Evolutionary conservation across 2,888 invertebrate genomes (phyloP), one percentile per base, ranked within the genome.

Genomic region (Lomographa bimaculata): DNA sequence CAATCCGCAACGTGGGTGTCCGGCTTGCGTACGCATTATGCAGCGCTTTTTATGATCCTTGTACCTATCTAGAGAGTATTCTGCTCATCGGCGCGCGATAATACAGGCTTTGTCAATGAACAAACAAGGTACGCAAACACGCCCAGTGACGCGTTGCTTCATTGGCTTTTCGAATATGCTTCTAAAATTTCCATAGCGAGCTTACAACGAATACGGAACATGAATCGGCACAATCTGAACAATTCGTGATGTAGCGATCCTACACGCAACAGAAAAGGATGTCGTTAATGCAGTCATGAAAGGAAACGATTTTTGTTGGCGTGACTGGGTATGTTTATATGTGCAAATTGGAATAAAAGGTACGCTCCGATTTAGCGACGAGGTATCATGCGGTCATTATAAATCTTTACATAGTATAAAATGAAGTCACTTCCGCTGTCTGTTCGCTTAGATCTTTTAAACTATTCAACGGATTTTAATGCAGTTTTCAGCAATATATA

Each of bases 1-100:
- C 71, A 75, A 74, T 77, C 71, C 37, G 73, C 87, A 42, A 79
- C 87, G 87, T 89, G 87, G 87, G 87, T 87, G 87, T 87, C 76
- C 86, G 60, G 55, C 64, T 57, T 66, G 62, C 66, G 61, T 63
- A 58, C 64, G 69, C 71, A 75, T 81, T 82, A 73, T 82, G 68
- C 66, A 68, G 66, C 63, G 69, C 64, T 83, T 86, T 84, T 85
- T 84, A 71, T 69, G 55, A 58, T 57, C 55, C 61, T 57, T 60
- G 48, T 61, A 60, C 50, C 62, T 62, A 60, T 51, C 63, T 60
- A 57, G 54, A 63, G 61, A 63, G 64, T 60, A 60, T 68, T 64
- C 60, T 67, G 68, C 61, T 65, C 76, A 76, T 63, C 69, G 66
- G 65, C 60, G 79, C 77, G 72, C 68, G 73, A 70, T 79, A 78